Evolutionary conservation across 2,797 vertebrate genomes (phyloP).

Genomic region (Decapterus maruadsi): DNA sequence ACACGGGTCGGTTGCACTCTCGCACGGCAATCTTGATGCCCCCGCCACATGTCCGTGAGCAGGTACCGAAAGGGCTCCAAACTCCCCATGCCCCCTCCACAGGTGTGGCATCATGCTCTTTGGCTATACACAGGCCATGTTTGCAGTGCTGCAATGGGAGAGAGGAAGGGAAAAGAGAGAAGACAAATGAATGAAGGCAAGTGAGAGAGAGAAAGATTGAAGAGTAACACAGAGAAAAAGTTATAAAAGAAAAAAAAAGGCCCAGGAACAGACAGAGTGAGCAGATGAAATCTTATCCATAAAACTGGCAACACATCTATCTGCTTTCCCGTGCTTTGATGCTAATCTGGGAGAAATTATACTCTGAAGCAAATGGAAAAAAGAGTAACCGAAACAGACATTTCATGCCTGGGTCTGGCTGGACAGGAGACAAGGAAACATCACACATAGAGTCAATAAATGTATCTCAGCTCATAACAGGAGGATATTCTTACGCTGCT

Average conservation of each 20-base stretch:
- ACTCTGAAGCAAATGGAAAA: slow-evolving; percentile 51
- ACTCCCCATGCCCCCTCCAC: slow-evolving; percentile 95
- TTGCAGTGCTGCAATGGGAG: slow-evolving; percentile 91
- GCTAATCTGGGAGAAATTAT: slow-evolving; percentile 74
- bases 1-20: slow-evolving; percentile 97
- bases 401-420: slow-evolving; percentile 38
- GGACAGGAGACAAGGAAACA: slow-evolving; percentile 52
- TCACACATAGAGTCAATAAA: slow-evolving; percentile 60
- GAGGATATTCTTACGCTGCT: slow-evolving; percentile 55
- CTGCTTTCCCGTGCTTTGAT: slow-evolving; percentile 66
- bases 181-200: slow-evolving; percentile 3
- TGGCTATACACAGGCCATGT: slow-evolving; percentile 93
- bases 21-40: slow-evolving; percentile 95
- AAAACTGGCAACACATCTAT: slow-evolving; percentile 70
- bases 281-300: slow-evolving; percentile 44
- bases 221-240: background rate
- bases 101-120: slow-evolving; percentile 88
- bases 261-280: slow-evolving; percentile 29
- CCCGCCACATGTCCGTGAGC: slow-evolving; percentile 95
- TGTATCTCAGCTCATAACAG: slow-evolving; percentile 59
- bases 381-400: slow-evolving; percentile 40
- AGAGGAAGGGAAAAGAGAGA: slow-evolving; percentile 19
- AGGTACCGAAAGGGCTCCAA: slow-evolving; percentile 97
- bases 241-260: background rate
- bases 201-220: background rate